A percentile compares a stretch with the other conserved stretches of the same genome.
phyloP scores from a whole-genome alignment of 2,113 vertebrate species.

The Archocentrus centrarchus region DNA sequence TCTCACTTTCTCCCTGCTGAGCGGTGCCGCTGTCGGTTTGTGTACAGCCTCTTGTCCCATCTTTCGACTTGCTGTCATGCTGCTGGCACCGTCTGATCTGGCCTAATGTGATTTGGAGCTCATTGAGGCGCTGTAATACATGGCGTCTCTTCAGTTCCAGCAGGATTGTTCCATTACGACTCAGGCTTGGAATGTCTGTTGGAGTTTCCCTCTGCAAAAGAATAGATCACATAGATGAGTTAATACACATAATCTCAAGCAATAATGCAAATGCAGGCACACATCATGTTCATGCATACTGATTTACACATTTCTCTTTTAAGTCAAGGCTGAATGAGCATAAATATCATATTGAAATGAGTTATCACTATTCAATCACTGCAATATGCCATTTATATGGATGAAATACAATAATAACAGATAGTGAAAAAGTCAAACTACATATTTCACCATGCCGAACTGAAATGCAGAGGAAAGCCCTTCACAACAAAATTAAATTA shows the following conservation, averaged over 20 bases:
- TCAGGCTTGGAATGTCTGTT: conserved; percentile 50
- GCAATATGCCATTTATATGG: conserved; percentile 9
- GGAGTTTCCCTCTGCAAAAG: conserved; percentile 46
- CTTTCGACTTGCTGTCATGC: conserved; percentile 51
- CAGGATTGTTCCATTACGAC: conserved; percentile 71
- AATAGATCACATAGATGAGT: conserved; percentile 14
- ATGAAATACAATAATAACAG: neutral
- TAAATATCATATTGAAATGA: neutral
- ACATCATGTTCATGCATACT: neutral
- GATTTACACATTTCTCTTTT: conserved; percentile 3
- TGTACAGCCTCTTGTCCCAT: conserved; percentile 22
- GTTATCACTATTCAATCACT: neutral
- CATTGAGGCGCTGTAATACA: conserved; percentile 72
- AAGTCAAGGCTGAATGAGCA: conserved; percentile 14
- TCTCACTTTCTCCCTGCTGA: conserved; percentile 33
- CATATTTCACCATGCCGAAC: neutral
- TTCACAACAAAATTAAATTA: neutral
- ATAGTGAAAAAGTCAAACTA: neutral
- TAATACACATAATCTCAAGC: neutral
- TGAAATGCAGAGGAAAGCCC: neutral
- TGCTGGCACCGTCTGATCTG: conserved; percentile 61
- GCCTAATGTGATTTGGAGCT: conserved; percentile 74
- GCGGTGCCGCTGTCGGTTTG: conserved; percentile 30
- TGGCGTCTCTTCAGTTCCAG: conserved; percentile 73
- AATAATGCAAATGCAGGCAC: conserved; percentile 16